Conservation (phyloP, 1,140 invertebrate genomes). For the Trichonephila clavipes region DNA sequence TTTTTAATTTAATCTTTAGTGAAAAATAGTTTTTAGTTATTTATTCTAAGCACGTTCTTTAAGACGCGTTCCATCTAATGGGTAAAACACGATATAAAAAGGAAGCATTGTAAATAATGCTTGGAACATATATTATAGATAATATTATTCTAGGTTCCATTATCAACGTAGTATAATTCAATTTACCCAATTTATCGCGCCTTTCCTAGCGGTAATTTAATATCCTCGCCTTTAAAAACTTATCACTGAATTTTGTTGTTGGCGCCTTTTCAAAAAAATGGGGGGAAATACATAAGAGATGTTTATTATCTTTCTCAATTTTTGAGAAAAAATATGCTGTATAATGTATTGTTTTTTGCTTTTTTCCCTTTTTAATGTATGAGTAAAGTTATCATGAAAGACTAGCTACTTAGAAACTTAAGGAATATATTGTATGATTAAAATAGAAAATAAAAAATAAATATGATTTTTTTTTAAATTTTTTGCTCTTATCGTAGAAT, state of each 20-base stretch:
- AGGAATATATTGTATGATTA: no score
- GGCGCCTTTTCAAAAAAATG: neutral
- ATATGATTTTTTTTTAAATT: no score
- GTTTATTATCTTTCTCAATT: neutral
- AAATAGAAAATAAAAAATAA: no score
- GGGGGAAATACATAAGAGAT: neutral
- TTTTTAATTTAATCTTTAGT: conserved; percentile 7
- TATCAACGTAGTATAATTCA: neutral
- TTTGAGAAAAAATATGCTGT: neutral
- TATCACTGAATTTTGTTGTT: neutral
- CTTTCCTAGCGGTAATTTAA: neutral
- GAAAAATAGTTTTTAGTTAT: neutral
- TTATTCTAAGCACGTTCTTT: neutral
- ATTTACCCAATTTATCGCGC: neutral
- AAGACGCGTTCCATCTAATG: neutral
- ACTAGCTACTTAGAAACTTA: no score
- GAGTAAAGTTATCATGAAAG: no score
- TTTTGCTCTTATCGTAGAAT: no score
- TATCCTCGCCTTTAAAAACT: neutral
- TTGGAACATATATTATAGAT: neutral
- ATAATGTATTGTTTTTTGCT: neutral
- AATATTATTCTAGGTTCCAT: conserved; percentile 1
- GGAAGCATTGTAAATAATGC: neutral
- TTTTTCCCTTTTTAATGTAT: neutral
- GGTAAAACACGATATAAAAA: neutral